Conservation (phyloP, 2,113 vertebrate species). For the Xiphophorus maculatus region DNA sequence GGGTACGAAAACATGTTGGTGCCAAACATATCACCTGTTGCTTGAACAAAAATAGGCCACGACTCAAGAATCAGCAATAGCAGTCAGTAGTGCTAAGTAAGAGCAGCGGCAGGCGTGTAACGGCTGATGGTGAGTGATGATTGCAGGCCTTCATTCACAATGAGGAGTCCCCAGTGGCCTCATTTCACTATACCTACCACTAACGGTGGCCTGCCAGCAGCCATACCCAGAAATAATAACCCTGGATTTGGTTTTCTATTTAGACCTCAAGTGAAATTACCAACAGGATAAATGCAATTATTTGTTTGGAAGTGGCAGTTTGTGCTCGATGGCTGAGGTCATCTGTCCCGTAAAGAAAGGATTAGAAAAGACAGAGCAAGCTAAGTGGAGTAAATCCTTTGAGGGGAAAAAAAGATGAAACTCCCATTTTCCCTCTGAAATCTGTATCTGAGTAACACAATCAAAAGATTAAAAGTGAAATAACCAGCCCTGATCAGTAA, state of each 20-base stretch:
- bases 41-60: slow-evolving; percentile 77
- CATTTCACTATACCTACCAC: slow-evolving; percentile 69
- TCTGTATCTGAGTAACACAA: slow-evolving; percentile 43
- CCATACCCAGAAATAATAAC: slow-evolving; percentile 62
- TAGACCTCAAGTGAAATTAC: slow-evolving; percentile 39
- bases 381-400: slow-evolving; percentile 45
- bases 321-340: slow-evolving; percentile 28
- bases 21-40: slow-evolving; percentile 77
- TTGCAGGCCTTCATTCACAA: slow-evolving; percentile 64
- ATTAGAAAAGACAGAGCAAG: slow-evolving; percentile 36
- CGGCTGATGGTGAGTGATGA: slow-evolving; percentile 70
- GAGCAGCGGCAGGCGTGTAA: slow-evolving; percentile 57
- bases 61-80: slow-evolving; percentile 81
- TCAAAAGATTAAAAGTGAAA: slow-evolving; percentile 60
- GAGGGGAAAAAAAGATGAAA: slow-evolving; percentile 30
- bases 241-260: slow-evolving; percentile 39
- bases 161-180: slow-evolving; percentile 52
- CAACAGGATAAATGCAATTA: slow-evolving; percentile 14
- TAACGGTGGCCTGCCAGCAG: slow-evolving; percentile 47
- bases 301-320: slow-evolving; percentile 27
- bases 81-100: slow-evolving; percentile 51
- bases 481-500: slow-evolving; percentile 55
- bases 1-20: slow-evolving; percentile 52
- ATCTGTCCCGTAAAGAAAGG: slow-evolving; percentile 24
- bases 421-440: slow-evolving; percentile 29